A percentile compares a stretch with the other conserved stretches of the same genome.
Conservation (phyloP, 1,140 invertebrate species). For the Drosophila mauritiana region DNA sequence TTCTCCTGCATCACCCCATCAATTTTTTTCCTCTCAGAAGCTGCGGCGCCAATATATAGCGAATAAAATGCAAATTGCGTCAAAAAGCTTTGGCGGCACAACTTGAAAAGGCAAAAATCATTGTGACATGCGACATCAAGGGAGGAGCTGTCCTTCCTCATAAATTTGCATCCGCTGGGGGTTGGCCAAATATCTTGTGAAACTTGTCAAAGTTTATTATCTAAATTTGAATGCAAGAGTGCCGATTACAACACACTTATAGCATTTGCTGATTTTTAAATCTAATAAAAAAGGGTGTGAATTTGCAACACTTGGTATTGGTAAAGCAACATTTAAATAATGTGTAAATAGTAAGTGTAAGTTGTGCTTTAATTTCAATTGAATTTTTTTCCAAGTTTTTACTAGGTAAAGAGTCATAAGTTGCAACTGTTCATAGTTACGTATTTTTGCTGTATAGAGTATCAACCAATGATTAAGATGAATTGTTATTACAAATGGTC, state of each 20-base stretch:
- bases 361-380: too few species aligned
- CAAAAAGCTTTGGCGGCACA: slow-evolving; percentile 65
- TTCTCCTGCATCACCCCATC: slow-evolving; percentile 3
- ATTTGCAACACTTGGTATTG: not conserved
- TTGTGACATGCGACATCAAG: slow-evolving; percentile 73
- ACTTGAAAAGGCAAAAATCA: slow-evolving; percentile 68
- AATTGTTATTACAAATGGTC: slow-evolving; percentile 4
- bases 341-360: too few species aligned
- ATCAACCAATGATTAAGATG: not conserved
- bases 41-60: slow-evolving; percentile 57
- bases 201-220: slow-evolving; percentile 31
- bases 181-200: slow-evolving; percentile 34
- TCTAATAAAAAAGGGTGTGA: not conserved
- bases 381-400: too few species aligned
- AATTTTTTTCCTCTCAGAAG: slow-evolving; percentile 47
- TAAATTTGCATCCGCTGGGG: slow-evolving; percentile 22
- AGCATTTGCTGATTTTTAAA: not conserved
- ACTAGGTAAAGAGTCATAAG: too few species aligned
- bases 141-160: slow-evolving; percentile 26
- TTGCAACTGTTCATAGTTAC: not conserved
- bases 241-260: slow-evolving; percentile 4
- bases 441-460: not conserved
- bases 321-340: not conserved
- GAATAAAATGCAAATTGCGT: slow-evolving; percentile 69
- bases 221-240: slow-evolving; percentile 11